Conservation (phyloP, 2,888 invertebrate species). For the Folsomia candida region DNA sequence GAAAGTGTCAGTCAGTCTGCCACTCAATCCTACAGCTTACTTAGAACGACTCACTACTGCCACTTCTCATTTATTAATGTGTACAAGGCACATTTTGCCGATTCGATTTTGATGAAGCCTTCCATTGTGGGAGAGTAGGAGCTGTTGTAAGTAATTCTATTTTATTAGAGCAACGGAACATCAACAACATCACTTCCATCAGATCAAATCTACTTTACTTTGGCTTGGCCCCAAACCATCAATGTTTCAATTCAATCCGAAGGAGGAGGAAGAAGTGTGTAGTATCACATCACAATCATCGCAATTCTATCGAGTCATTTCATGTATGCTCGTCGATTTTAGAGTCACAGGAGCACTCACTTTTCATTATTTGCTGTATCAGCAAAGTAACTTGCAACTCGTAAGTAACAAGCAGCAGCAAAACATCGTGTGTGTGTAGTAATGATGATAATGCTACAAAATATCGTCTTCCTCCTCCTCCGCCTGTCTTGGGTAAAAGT, state of each 20-base stretch:
- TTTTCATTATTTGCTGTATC: too few species aligned
- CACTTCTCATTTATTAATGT: too few species aligned
- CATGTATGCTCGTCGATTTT: too few species aligned
- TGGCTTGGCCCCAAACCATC: background rate
- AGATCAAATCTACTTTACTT: background rate
- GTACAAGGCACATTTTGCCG: background rate
- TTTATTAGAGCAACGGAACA: background rate
- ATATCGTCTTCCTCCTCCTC: too few species aligned
- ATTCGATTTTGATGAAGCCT: background rate
- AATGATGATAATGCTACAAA: too few species aligned
- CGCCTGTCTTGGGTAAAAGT: background rate
- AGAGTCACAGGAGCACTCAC: background rate
- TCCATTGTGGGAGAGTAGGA: background rate
- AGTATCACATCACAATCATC: background rate
- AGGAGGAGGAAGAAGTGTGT: background rate
- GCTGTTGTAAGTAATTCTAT: background rate
- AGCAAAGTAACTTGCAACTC: background rate
- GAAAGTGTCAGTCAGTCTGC: background rate
- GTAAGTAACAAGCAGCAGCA: too few species aligned
- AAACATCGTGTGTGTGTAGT: too few species aligned
- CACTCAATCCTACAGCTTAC: background rate
- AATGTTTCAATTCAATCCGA: background rate
- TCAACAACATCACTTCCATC: background rate
- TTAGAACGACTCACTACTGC: background rate
- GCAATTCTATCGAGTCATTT: background rate